Evolutionary conservation across 1,140 invertebrate species (phyloP), one percentile per base, ranked within the genome.

Genomic region (Conus betulinus): DNA sequence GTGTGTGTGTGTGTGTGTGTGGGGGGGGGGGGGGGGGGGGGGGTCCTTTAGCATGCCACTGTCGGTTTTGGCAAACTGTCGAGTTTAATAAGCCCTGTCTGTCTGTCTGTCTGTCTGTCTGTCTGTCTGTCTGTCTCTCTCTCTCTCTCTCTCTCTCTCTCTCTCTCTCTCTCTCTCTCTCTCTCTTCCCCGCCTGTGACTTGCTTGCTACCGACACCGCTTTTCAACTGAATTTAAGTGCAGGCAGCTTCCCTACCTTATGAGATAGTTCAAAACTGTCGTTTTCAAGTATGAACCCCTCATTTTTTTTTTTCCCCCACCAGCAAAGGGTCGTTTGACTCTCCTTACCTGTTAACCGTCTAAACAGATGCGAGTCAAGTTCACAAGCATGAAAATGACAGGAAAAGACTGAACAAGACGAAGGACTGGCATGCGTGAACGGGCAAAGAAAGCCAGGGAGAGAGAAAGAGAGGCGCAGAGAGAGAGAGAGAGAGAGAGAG

Each of bases 131-230:
- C n/a, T 74, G 5, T 74, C 71, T 74, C 71, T 74, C 71, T 74
- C 71, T 7, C 71, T 74, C 71, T 74, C 71, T 74, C 71, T 74
- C 71, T 74, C 71, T 7, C 71, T 74, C 71, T 74, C 71, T 74
- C 71, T 20, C 1, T 20, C 17, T 25, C 3, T 74, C 17, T n/a
- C 1, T 74, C 17, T 74, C 71, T 74, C 71, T 74, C 71, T 74
- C 71, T 7, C 71, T 74, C 71, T 74, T 25, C 23, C 71, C 23
- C 39, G 39, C 39, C 39, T 39, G 39, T 39, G 39, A 39, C 39
- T 1, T 39, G 39, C 39, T 39, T 39, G 39, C 39, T 39, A 39
- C 3, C 39, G 39, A 39, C 39, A 3, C 39, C 39, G 39, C 39
- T 39, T 39, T 39, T 39, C 39, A 3, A 3, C 3, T 39, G 39